Base-by-base conservation (phyloP, 2,797 vertebrate species). In the Lithobates pipiens region DNA sequence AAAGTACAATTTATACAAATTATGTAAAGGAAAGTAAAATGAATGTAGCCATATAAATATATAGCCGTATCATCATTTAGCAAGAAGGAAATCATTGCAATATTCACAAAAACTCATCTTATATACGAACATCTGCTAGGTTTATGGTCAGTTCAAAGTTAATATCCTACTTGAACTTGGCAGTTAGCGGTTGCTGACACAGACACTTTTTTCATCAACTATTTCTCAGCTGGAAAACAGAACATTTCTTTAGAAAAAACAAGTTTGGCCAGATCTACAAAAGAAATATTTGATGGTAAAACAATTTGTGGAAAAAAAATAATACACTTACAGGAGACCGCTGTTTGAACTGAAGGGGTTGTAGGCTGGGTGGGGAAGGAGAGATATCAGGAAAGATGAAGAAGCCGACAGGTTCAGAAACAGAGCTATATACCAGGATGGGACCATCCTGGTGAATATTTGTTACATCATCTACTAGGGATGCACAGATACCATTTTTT, bases 221-320 rank as follows among this genome's bases (percentile, higher is more conserved):
- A 27, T 69, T 69, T 69, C 67, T 69, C 67, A 27, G 25, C 54
- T 61, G 21, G 54, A 23, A 61, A 61, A 61, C 21, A 23, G 18
- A 21, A 9, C 54, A 61, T 61, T 61, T 21, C 18, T 23, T 54
- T 46, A 54, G 18, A 23, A 29, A 57, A 61, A 61, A 61, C 18
- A 61, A 23, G 21, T 61, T 61, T 61, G 54, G 54, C 54, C 27
- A 72, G 21, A 72, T 21, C 36, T 72, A 72, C 70, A 72, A 72
- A 72, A 32, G 36, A 32, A 23, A 61, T 6, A 61, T 61, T 61
- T 61, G 21, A 61, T 61, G 21, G 54, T 23, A 61, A 61, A 61
- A 61, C 54, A 61, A 61, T 61, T 23, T 61, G 54, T 61, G 21
- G 18, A 23, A 61, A 61, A 44, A 46, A 23, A 61, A 61, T 13